Base-by-base conservation (phyloP, 2,888 invertebrate genomes). In the Fragum fragum region DNA sequence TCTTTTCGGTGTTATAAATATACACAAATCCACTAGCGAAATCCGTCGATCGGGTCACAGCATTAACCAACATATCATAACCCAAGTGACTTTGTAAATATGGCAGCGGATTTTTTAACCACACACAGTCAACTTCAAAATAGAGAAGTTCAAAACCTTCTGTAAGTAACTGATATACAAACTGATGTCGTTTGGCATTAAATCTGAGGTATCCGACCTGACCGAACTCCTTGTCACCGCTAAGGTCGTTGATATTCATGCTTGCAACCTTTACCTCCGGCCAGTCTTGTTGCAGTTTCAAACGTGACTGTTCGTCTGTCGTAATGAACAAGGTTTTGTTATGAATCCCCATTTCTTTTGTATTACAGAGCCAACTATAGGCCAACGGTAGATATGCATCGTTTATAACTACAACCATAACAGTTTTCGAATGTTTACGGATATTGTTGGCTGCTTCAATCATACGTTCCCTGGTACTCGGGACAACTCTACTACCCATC, bases 181-280 rank as follows among this genome's bases (percentile, higher is more conserved):
- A 16, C 32, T 66, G 32, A 21, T 28, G 29, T 14, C 66, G 29
- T 23, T 36, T n/a, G 36, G 32, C 36, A 28, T 32, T 66, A 7
- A 66, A 21, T 32, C 36, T 66, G 18, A 66, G 21, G 36, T 66
- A 66, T 32, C 66, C 66, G 16, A 32, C 66, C 14, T 66, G 66
- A 14, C 66, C 36, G 18, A 32, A 66, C 6, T 66, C 32, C 66
- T 32, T 28, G 32, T 66, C 28, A 3, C 66, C 66, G 21, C 36
- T 32, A 7, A 36, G 28, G 14, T 32, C 16, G 42, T 16, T 42
- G n/a, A n/a, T n/a, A n/a, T n/a, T n/a, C n/a, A n/a, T n/a, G n/a
- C n/a, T n/a, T n/a, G n/a, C n/a, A n/a, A 42, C 7, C 16, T 7
- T 42, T 42, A 7, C 7, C 16, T 7, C 66, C 21, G 32, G 66